Evolutionary conservation across 2,113 vertebrate species (phyloP), one percentile per base, ranked within the genome.

Genomic region (Aviceda subcristata): DNA sequence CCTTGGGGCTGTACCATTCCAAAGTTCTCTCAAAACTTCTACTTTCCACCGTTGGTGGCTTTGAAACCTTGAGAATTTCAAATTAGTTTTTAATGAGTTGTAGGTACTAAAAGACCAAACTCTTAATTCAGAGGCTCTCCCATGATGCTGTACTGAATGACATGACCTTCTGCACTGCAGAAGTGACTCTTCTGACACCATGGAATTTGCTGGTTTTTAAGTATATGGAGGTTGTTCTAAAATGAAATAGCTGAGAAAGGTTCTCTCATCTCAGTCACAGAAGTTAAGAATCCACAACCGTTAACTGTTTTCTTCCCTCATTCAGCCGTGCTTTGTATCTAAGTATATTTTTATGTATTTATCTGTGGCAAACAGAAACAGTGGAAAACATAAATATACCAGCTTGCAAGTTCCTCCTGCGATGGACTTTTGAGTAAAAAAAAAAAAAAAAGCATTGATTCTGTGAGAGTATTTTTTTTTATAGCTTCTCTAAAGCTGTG

Each of bases 141-240:
- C 79, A 91, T 74, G 94, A 23, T 66, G 36, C 59, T 88, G 19
- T n/a, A 53, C 72, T 94, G 96, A 96, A 74, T 94, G 92, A 91
- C 86, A 46, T 53, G 94, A 97, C 91, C 95, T 96, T 88, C 86
- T 97, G 95, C 55, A 67, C 95, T 71, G 59, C 46, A 86, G 21
- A 80, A 86, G 55, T 76, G 86, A 94, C 86, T 88, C 46, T 74
- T 77, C 19, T 94, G 83, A 94, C 94, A 94, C 91, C 26, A 41
- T 21, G 17, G 91, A 94, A 91, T 88, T 92, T 86, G 16, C 62
- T 83, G 9, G 4, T 2, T 4, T 97, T 81, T 39, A 80, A 77
- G 63, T 50, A 34, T 32, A n/a, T 6, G 9, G 39, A 80, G 46
- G 22, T 92, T 43, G 63, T 59, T 95, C 72, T 77, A 41, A 94